These are phyloP conservation scores for Chloropsis cyanopogon DNA, from an alignment of 2,113 vertebrate genomes.

Conservation along the genomic window DNA sequence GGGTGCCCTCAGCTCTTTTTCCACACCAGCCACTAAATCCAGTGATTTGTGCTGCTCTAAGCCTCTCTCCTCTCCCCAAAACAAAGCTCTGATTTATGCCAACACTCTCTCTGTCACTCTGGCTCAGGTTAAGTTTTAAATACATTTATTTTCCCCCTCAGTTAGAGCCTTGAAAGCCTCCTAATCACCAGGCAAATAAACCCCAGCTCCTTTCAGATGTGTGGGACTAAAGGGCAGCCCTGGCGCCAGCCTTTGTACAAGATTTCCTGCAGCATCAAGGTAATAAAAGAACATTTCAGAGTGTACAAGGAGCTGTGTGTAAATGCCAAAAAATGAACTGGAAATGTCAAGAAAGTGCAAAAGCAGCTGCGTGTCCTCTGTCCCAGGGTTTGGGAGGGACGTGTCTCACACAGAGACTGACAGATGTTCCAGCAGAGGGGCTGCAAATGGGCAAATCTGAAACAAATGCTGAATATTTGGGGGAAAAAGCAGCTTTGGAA, in stretches of 20 bases:
- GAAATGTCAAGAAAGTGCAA: not conserved
- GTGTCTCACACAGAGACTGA: not conserved
- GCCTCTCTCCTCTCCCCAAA: fast-evolving
- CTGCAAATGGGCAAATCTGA: fast-evolving
- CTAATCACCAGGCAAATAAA: not conserved
- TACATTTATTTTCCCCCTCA: not conserved
- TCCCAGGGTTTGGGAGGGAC: not conserved
- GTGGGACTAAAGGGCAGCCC: not conserved
- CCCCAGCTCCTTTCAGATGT: not conserved
- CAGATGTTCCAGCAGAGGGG: not conserved
- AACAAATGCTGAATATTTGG: fast-evolving
- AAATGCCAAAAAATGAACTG: not conserved
- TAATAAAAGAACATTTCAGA: not conserved
- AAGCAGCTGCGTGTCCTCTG: not conserved
- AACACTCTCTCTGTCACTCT: fast-evolving
- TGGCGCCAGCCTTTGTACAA: not conserved
- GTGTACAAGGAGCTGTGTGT: not conserved
- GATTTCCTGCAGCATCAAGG: not conserved
- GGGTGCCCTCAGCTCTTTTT: fast-evolving
- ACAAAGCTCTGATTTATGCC: not conserved
- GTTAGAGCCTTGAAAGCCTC: not conserved
- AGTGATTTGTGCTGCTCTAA: fast-evolving
- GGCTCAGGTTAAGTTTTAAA: not conserved
- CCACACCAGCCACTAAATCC: not conserved
- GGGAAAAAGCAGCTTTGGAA: fast-evolving